These are phyloP conservation scores for Cirrhinus molitorella DNA, from an alignment of 2,797 vertebrate genomes.

Conservation along the genomic window DNA sequence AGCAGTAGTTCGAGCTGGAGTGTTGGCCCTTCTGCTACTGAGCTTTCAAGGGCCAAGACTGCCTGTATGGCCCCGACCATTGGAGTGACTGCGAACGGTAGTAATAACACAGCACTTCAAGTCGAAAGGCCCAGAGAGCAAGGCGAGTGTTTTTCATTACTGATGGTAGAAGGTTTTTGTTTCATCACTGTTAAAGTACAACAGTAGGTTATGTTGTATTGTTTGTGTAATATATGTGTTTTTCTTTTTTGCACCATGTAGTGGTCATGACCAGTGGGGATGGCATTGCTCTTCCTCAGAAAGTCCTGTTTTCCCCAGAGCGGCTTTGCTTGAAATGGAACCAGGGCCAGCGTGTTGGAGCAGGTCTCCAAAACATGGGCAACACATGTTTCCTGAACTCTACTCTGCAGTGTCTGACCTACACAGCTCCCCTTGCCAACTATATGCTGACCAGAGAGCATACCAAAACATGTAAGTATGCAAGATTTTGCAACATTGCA, in stretches of 20 bases:
- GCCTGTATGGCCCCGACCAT: constrained; percentile 86
- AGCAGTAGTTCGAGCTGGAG: constrained; percentile 88
- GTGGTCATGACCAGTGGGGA: constrained; percentile 83
- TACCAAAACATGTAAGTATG: constrained; percentile 90
- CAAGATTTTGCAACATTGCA: neutral
- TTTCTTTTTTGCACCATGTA: constrained; percentile 54
- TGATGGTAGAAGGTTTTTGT: neutral
- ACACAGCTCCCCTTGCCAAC: constrained; percentile 94
- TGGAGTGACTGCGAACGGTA: constrained; percentile 89
- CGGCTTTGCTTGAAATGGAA: constrained; percentile 93
- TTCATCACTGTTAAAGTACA: neutral
- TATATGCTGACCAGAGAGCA: constrained; percentile 96
- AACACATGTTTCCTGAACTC: constrained; percentile 98
- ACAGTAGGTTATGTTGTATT: neutral
- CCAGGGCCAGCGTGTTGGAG: constrained; percentile 89
- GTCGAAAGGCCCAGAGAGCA: constrained; percentile 90
- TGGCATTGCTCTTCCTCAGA: constrained; percentile 91
- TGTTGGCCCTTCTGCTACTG: constrained; percentile 82
- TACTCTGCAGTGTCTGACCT: constrained; percentile 94
- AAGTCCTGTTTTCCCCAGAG: constrained; percentile 92
- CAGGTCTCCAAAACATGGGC: constrained; percentile 95
- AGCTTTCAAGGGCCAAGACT: constrained; percentile 85
- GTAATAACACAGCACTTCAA: constrained; percentile 74
- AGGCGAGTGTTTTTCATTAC: constrained; percentile 72
- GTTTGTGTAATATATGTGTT: constrained; percentile 11